phyloP scores from a whole-genome alignment of 2,113 vertebrate species.

The Ivindomyrus marchei region DNA sequence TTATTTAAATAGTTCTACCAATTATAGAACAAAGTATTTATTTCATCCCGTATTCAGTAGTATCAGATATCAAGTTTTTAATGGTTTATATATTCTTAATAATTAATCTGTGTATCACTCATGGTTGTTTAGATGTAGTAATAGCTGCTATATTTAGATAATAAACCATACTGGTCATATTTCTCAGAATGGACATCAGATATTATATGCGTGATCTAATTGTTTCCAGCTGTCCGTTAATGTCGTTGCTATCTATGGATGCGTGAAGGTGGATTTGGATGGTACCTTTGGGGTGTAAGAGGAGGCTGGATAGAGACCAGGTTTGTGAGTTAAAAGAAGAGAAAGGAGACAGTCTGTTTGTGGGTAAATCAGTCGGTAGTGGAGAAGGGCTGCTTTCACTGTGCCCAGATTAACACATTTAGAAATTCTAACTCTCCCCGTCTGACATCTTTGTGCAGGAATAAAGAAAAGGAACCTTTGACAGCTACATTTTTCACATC shows the following conservation, averaged over 20 bases:
- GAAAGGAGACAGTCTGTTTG: slow-evolving; percentile 24
- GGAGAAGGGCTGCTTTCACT: slow-evolving; percentile 8
- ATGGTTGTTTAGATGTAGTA: not conserved
- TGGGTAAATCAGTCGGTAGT: slow-evolving; percentile 15
- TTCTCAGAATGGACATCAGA: not conserved
- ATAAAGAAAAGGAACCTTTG: slow-evolving; percentile 60
- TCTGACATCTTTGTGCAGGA: slow-evolving; percentile 65
- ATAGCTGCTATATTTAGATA: not conserved
- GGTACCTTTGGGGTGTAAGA: not conserved
- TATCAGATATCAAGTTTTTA: slow-evolving; percentile 9
- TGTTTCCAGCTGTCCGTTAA: slow-evolving; percentile 48
- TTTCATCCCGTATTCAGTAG: slow-evolving; percentile 1
- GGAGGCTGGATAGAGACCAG: not conserved
- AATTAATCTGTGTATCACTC: slow-evolving; percentile 4
- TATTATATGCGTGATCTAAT: slow-evolving; percentile 31
- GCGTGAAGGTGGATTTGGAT: slow-evolving; percentile 8
- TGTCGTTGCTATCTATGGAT: slow-evolving; percentile 53
- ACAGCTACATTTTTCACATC: slow-evolving; percentile 67
- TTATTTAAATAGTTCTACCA: slow-evolving; percentile 8
- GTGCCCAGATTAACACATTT: slow-evolving; percentile 60
- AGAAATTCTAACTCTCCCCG: slow-evolving; percentile 62
- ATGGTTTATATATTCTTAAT: slow-evolving; percentile 11
- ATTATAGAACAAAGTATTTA: slow-evolving; percentile 3
- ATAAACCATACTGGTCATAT: not conserved
- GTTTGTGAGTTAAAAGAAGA: not conserved